Evolutionary conservation across 2,888 invertebrate genomes (phyloP).

Genomic region (Troides helena): DNA sequence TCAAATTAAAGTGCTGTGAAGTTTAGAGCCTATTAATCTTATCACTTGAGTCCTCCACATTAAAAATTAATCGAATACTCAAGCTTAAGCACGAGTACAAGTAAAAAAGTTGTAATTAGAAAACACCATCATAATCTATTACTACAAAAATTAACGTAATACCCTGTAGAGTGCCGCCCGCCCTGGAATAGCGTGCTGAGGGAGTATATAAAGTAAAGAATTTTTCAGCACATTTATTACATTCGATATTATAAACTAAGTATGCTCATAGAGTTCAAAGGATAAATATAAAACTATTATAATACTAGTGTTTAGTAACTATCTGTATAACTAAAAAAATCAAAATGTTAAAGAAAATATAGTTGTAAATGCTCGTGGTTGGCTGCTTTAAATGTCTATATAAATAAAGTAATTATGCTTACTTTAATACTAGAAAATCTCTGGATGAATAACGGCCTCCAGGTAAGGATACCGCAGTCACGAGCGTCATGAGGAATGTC

Average conservation of each 20-base stretch:
- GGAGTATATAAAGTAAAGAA: not conserved
- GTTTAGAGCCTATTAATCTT: not conserved
- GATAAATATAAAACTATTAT: not conserved
- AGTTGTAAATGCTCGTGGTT: no score
- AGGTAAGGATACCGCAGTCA: conserved; percentile 93
- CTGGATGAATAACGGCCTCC: conserved; percentile 92
- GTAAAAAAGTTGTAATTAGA: not conserved
- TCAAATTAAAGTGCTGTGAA: not conserved
- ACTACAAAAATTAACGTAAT: conserved; percentile 14
- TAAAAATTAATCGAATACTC: not conserved
- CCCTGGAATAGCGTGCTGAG: not conserved
- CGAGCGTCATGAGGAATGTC: conserved; percentile 84
- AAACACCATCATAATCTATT: not conserved
- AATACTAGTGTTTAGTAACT: no score
- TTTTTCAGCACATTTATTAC: not conserved
- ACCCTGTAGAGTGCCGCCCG: conserved; percentile 1
- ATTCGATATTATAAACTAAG: not conserved
- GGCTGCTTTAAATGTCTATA: not conserved
- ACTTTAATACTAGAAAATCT: conserved; percentile 94
- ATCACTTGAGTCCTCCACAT: not conserved
- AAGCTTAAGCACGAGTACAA: not conserved
- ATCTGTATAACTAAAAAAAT: no score
- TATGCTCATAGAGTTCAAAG: not conserved
- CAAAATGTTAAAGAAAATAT: no score
- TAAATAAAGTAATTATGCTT: conserved; percentile 37